A percentile compares a stretch with the other conserved stretches of the same genome.
phyloP scores from a whole-genome alignment of 2,888 invertebrate species.

The Colletes collaris region DNA sequence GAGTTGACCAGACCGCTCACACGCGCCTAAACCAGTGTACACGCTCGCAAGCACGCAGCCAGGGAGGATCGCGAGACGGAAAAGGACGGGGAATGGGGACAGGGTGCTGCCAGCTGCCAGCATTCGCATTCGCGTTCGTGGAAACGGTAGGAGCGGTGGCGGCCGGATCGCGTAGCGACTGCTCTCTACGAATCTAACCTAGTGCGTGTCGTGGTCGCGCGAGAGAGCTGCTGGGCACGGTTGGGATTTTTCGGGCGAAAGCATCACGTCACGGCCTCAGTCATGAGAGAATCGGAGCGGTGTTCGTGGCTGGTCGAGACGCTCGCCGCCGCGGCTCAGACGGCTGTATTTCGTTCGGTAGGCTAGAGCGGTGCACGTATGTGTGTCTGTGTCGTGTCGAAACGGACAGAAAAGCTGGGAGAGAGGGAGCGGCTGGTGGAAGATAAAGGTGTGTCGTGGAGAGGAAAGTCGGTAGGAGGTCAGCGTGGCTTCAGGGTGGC shows the following conservation, averaged over 20 bases:
- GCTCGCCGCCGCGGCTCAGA: constrained; percentile 28
- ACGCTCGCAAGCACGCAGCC: constrained; percentile 43
- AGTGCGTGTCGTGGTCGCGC: constrained; percentile 16
- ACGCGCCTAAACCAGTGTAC: constrained; percentile 33
- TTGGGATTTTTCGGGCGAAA: not conserved
- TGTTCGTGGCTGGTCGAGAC: constrained; percentile 44
- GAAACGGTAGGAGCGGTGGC: constrained; percentile 11
- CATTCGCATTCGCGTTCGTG: not conserved
- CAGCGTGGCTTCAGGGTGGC: constrained; percentile 70
- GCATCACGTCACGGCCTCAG: constrained; percentile 2
- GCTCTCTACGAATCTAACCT: not conserved
- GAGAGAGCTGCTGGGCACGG: constrained; percentile 3
- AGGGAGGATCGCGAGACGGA: constrained; percentile 19
- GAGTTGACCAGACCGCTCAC: constrained; percentile 44
- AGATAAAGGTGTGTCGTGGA: constrained; percentile 62
- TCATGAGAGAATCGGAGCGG: constrained; percentile 57
- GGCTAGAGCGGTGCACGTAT: constrained; percentile 53
- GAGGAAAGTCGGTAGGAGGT: constrained; percentile 68
- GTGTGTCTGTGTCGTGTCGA: constrained; percentile 30
- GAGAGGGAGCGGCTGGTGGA: constrained; percentile 29
- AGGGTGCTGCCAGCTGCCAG: not conserved
- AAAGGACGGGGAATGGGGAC: not conserved
- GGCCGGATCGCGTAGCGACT: constrained; percentile 22
- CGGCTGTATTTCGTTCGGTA: constrained; percentile 55
- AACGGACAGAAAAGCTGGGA: constrained; percentile 32